Percentiles rank a stretch among this genome's conserved stretches.
Conservation (phyloP, 2,888 invertebrate genomes). For the Anoplius nigerrimus region DNA sequence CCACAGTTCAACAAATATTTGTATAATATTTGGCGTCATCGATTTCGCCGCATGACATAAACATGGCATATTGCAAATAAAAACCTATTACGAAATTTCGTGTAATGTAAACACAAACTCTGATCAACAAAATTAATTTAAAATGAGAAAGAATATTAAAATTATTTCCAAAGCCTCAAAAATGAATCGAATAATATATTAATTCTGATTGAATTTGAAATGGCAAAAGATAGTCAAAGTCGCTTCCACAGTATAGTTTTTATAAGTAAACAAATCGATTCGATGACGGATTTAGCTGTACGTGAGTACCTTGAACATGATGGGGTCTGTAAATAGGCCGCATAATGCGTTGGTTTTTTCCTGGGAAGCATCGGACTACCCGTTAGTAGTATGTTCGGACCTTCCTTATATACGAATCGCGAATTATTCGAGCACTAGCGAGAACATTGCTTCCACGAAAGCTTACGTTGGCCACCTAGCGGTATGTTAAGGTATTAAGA, state of each 20-base stretch:
- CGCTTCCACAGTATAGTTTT: constrained; percentile 63
- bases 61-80: neutral
- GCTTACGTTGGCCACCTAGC: neutral
- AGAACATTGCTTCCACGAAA: constrained; percentile 39
- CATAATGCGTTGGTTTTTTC: constrained; percentile 59
- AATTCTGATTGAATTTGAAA: constrained; percentile 30
- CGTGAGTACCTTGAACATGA: constrained; percentile 55
- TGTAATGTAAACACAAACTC: neutral
- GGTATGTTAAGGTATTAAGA: neutral
- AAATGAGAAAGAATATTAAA: too few relatives aligned
- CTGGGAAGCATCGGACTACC: constrained; percentile 70
- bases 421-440: constrained; percentile 32
- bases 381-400: rapidly evolving
- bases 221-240: constrained; percentile 64
- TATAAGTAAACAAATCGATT: constrained; percentile 41
- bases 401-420: constrained; percentile 60
- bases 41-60: neutral
- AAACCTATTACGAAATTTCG: neutral
- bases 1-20: too few relatives aligned
- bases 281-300: constrained; percentile 51
- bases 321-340: constrained; percentile 56
- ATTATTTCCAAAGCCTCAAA: neutral
- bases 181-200: neutral
- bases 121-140: too few relatives aligned
- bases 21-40: neutral